Evolutionary conservation across 1,140 invertebrate species (phyloP).

Genomic region (Ephestia elutella): DNA sequence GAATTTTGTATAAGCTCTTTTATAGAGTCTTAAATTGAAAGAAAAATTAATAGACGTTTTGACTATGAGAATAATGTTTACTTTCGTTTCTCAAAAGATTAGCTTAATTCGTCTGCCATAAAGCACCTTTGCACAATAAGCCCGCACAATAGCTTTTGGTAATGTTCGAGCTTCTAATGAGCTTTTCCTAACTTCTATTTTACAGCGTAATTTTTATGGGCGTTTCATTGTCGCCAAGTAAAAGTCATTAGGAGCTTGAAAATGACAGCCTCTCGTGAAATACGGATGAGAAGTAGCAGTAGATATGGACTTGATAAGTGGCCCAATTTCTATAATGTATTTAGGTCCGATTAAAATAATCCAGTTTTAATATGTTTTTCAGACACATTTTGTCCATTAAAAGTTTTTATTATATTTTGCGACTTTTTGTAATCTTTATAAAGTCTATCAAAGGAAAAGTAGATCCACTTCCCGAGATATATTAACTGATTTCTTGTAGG

Average conservation of each 20-base stretch:
- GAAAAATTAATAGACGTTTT: too few relatives aligned
- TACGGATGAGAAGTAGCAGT: not conserved
- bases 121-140: conserved; percentile 12
- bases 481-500: too few relatives aligned
- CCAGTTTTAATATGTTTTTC: too few relatives aligned
- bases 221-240: conserved; percentile 33
- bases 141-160: conserved; percentile 21
- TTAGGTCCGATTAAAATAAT: not conserved
- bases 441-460: too few relatives aligned
- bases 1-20: too few relatives aligned
- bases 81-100: not conserved
- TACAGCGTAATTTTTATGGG: conserved; percentile 32
- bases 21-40: too few relatives aligned
- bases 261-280: conserved; percentile 24
- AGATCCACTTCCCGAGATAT: too few relatives aligned
- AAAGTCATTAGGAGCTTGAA: conserved; percentile 27
- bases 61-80: too few relatives aligned
- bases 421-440: too few relatives aligned
- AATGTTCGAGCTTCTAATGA: conserved; percentile 37
- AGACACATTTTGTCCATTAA: too few relatives aligned
- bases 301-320: not conserved
- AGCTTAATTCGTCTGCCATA: not conserved
- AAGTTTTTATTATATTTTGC: too few relatives aligned
- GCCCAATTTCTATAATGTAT: not conserved
- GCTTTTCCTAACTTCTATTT: conserved; percentile 35